These are phyloP conservation scores for Coelopa pilipes DNA, from an alignment of 2,888 invertebrate species.

Conservation along the genomic window DNA sequence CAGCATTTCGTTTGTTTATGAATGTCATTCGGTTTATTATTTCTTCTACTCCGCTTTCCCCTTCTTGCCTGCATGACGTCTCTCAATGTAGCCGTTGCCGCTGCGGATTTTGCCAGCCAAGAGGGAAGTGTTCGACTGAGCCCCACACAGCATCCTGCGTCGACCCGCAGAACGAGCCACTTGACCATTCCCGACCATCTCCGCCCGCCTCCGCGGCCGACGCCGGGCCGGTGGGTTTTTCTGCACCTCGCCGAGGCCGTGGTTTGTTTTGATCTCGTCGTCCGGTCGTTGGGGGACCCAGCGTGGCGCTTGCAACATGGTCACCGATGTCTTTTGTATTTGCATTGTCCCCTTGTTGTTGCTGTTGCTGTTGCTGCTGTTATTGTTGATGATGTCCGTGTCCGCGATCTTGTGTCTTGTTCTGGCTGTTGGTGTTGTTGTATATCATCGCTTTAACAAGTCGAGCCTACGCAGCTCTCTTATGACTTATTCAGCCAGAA, in stretches of 20 bases:
- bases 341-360: slow-evolving; percentile 31
- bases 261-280: slow-evolving; percentile 28
- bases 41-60: slow-evolving; percentile 14
- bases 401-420: slow-evolving; percentile 6
- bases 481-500: slow-evolving; percentile 39
- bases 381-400: neutral
- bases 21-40: slow-evolving; percentile 65
- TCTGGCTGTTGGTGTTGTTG: slow-evolving; percentile 18
- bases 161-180: neutral
- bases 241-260: slow-evolving; percentile 37
- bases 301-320: slow-evolving; percentile 22
- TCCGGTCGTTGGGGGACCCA: neutral
- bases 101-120: slow-evolving; percentile 40
- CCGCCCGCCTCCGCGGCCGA: neutral
- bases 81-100: slow-evolving; percentile 44
- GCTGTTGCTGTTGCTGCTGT: slow-evolving; percentile 12
- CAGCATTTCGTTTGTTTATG: slow-evolving; percentile 61
- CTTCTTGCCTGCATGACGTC: neutral
- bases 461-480: slow-evolving; percentile 35
- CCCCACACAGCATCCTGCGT: neutral
- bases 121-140: slow-evolving; percentile 60
- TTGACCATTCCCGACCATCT: slow-evolving; percentile 27
- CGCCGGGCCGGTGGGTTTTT: slow-evolving; percentile 29
- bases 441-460: slow-evolving; percentile 32
- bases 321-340: slow-evolving; percentile 25